Evolutionary conservation across 2,888 invertebrate species (phyloP).

Genomic region (Oeneis ivallda): DNA sequence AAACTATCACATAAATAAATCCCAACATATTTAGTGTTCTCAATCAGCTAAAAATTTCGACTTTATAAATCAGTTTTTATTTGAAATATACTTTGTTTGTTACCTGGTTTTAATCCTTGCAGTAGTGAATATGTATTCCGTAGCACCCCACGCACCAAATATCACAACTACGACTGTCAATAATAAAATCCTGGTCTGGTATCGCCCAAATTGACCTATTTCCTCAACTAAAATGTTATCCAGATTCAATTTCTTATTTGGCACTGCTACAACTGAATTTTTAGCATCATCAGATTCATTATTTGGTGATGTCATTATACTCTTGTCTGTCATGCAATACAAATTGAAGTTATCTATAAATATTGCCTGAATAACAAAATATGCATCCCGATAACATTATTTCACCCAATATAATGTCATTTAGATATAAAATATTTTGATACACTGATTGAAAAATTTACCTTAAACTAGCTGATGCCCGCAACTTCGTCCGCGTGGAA

Average conservation of each 20-base stretch:
- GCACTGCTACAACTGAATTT: not conserved
- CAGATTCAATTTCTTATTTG: constrained; percentile 42
- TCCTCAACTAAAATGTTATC: constrained; percentile 50
- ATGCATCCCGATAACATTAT: not conserved
- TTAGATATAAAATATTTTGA: not conserved
- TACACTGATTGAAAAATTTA: too few species aligned
- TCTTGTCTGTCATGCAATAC: not conserved
- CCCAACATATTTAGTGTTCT: too few species aligned
- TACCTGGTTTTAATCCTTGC: constrained; percentile 51
- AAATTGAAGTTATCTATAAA: not conserved
- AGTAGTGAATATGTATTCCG: constrained; percentile 51
- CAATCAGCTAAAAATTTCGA: too few species aligned
- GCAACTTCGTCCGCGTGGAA: too few species aligned
- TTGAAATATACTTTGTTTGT: too few species aligned
- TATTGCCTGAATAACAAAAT: not conserved
- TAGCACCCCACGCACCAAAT: constrained; percentile 43
- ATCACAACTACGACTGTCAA: constrained; percentile 41
- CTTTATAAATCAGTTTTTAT: too few species aligned
- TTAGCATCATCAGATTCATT: not conserved
- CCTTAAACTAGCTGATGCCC: too few species aligned
- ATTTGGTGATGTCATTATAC: constrained; percentile 5
- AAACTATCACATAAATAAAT: too few species aligned
- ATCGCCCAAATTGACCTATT: constrained; percentile 51
- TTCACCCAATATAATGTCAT: not conserved
- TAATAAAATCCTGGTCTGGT: constrained; percentile 45